A percentile compares a stretch with the other conserved stretches of the same genome.
Conservation (phyloP, 2,113 vertebrate genomes). For the Clarias gariepinus region DNA sequence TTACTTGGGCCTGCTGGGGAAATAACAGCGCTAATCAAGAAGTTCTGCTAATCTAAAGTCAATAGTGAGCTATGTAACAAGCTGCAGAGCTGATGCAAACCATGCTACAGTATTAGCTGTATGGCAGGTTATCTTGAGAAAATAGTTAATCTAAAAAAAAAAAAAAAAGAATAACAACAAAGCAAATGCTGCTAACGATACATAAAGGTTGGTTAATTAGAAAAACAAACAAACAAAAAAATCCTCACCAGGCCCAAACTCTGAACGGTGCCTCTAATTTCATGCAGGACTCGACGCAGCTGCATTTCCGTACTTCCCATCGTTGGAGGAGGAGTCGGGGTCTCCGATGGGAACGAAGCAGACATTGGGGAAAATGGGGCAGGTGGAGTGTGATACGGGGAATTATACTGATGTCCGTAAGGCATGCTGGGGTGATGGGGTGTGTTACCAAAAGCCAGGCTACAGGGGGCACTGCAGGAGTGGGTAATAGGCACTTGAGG, state of each 20-base stretch:
- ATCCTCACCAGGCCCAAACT: slow-evolving; percentile 84
- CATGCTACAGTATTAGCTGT: background rate
- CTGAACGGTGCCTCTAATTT: slow-evolving; percentile 88
- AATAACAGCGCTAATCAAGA: background rate
- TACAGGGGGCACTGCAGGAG: slow-evolving; percentile 41
- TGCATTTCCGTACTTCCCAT: slow-evolving; percentile 89
- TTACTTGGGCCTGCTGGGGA: slow-evolving; percentile 1
- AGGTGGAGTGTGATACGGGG: background rate
- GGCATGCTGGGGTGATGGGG: background rate
- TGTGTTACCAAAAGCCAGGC: background rate
- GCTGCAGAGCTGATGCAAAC: background rate
- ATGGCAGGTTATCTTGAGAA: background rate
- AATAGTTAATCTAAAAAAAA: background rate
- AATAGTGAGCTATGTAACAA: background rate
- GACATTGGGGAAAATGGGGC: background rate
- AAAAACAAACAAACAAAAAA: background rate
- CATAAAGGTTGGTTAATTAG: background rate
- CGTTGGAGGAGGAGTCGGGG: background rate
- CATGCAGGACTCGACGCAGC: slow-evolving; percentile 88
- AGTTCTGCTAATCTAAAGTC: slow-evolving; percentile 2
- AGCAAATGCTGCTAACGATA: background rate
- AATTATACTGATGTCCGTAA: slow-evolving; percentile 31
- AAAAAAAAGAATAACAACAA: too few relatives aligned
- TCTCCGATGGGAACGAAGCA: background rate
- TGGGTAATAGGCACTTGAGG: slow-evolving; percentile 15